These are phyloP conservation scores for Andricus curvator DNA, from an alignment of 2,888 invertebrate species.

Conservation along the genomic window DNA sequence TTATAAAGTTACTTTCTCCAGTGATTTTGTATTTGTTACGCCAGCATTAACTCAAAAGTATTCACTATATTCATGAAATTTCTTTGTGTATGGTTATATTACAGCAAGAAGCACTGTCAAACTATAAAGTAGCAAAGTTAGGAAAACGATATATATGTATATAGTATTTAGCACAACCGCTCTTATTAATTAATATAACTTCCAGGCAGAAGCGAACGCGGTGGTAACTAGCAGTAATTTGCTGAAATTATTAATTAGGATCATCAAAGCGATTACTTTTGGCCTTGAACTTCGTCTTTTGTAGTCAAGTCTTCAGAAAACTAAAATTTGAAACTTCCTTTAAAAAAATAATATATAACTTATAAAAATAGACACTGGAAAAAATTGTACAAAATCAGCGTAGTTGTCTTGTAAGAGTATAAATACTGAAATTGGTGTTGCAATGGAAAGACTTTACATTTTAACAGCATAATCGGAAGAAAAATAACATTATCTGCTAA, in stretches of 20 bases:
- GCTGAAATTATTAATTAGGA: not conserved
- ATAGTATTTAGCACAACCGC: not conserved
- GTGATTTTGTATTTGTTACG: too few species aligned
- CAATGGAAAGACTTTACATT: not conserved
- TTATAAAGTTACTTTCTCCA: too few species aligned
- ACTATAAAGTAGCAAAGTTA: not conserved
- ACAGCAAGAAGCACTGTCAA: not conserved
- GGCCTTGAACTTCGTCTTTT: not conserved
- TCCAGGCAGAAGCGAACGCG: not conserved
- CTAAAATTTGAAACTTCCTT: not conserved
- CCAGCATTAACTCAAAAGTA: too few species aligned
- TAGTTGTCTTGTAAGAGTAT: too few species aligned
- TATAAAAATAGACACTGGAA: too few species aligned
- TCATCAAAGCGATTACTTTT: not conserved
- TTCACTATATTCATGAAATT: too few species aligned
- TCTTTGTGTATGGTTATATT: not conserved
- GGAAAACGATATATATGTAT: not conserved
- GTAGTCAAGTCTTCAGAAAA: not conserved
- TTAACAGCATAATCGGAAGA: not conserved
- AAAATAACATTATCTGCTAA: not conserved
- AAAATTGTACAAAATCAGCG: too few species aligned
- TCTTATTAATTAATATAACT: conserved; percentile 3
- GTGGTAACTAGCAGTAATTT: not conserved
- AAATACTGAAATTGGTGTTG: too few species aligned
- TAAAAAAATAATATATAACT: not conserved